A percentile compares a stretch with the other conserved stretches of the same genome.
phyloP scores from a whole-genome alignment of 2,888 invertebrate species.

The Chloroclystis v-ata region DNA sequence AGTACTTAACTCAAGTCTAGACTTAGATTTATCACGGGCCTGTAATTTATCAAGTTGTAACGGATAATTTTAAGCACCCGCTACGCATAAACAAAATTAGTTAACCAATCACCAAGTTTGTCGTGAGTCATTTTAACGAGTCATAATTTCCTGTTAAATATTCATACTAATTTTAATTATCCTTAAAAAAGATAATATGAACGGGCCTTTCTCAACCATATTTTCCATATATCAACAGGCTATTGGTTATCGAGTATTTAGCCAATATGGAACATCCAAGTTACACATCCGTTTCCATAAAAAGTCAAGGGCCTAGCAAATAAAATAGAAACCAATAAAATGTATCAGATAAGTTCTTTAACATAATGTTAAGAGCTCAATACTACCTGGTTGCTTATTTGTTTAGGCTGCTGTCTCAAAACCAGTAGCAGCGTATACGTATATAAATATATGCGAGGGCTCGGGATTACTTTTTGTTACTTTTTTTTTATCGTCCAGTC shows the following conservation, averaged over 20 bases:
- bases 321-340: conserved; percentile 43
- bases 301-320: conserved; percentile 18
- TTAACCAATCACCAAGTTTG: neutral
- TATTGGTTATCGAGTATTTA: neutral
- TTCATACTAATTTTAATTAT: neutral
- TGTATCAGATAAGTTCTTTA: conserved; percentile 70
- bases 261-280: neutral
- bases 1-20: conserved; percentile 27
- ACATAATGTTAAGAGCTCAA: conserved; percentile 63
- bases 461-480: conserved; percentile 65
- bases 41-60: conserved; percentile 18
- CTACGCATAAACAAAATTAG: neutral
- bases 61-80: conserved; percentile 4
- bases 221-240: no score
- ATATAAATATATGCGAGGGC: conserved; percentile 54
- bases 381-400: conserved; percentile 76
- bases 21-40: conserved; percentile 22
- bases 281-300: conserved; percentile 3
- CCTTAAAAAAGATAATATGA: no score
- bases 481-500: conserved; percentile 68
- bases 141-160: neutral
- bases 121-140: neutral
- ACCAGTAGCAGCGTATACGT: conserved; percentile 71
- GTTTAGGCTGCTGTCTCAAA: conserved; percentile 73
- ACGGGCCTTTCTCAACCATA: no score